A percentile compares a stretch with the other conserved stretches of the same genome.
phyloP scores from a whole-genome alignment of 2,797 vertebrate genomes.

The Peromyscus eremicus region DNA sequence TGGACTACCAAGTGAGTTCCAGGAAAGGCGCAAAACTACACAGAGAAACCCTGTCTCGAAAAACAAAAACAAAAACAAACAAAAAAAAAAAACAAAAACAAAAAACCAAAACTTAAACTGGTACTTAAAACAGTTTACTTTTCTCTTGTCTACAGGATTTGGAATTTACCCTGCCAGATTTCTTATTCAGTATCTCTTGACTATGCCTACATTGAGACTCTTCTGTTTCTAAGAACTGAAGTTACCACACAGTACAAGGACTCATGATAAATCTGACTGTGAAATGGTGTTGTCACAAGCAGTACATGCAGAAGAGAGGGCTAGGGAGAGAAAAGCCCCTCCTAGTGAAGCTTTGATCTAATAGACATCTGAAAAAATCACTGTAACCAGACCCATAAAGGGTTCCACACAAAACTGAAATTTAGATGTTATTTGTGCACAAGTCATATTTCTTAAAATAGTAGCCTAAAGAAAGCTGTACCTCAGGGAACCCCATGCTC shows the following conservation, averaged over 20 bases:
- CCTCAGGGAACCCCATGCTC: conserved; percentile 58
- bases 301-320: not conserved
- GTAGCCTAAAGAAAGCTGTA: conserved; percentile 74
- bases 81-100: too few relatives aligned
- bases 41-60: too few relatives aligned
- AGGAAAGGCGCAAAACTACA: too few relatives aligned
- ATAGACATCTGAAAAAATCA: not conserved
- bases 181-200: not conserved
- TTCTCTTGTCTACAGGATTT: not conserved
- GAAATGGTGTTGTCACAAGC: not conserved
- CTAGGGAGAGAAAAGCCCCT: not conserved
- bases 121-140: not conserved
- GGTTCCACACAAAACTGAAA: conserved; percentile 34
- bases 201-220: too few relatives aligned
- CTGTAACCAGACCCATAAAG: not conserved
- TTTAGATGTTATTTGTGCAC: conserved; percentile 38
- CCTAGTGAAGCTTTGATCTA: not conserved
- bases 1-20: too few relatives aligned
- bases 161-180: not conserved
- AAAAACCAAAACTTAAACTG: not conserved
- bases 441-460: conserved; percentile 55
- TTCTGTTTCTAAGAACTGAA: not conserved
- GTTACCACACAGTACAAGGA: not conserved
- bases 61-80: too few relatives aligned
- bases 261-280: not conserved